A percentile compares a stretch with the other conserved stretches of the same genome.
phyloP scores from a whole-genome alignment of 2,888 invertebrate genomes.

The Spisula solida region DNA sequence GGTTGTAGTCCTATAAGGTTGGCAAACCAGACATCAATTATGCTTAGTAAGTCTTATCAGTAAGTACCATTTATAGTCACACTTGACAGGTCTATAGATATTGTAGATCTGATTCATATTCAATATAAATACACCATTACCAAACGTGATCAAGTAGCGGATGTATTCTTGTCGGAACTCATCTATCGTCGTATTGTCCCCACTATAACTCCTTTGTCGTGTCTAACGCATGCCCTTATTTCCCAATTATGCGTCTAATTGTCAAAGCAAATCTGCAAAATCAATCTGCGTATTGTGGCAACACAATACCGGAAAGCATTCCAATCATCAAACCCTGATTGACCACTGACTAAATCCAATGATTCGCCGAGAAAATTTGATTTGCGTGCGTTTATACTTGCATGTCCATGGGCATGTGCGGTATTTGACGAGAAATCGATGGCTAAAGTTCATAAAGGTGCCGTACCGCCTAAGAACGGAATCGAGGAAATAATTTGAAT shows the following conservation, averaged over 20 bases:
- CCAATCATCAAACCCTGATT: constrained; percentile 28
- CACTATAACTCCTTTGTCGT: constrained; percentile 12
- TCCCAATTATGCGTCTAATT: constrained; percentile 28
- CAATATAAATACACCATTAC: not conserved
- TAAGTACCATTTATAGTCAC: not conserved
- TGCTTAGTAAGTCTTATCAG: too few relatives aligned
- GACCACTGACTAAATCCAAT: constrained; percentile 22
- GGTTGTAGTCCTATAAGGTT: too few relatives aligned
- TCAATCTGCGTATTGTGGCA: constrained; percentile 12
- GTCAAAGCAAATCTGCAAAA: constrained; percentile 30
- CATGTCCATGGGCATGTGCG: constrained; percentile 17
- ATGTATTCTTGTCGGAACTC: not conserved
- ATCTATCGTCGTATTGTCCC: not conserved
- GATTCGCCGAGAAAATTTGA: constrained; percentile 39
- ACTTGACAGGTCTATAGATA: not conserved
- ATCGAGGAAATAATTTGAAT: not conserved
- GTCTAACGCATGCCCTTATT: constrained; percentile 17
- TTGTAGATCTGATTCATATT: not conserved
- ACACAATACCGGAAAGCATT: constrained; percentile 2
- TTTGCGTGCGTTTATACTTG: constrained; percentile 35
- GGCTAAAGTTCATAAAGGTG: constrained; percentile 12
- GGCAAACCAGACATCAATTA: too few relatives aligned
- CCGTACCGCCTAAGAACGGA: constrained; percentile 19
- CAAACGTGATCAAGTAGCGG: not conserved
- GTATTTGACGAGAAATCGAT: constrained; percentile 29